Evolutionary conservation across 92 coral and sea anemone species (phyloP), one percentile per base, ranked within the genome.

Genomic region (Palythoa grandiflora): DNA sequence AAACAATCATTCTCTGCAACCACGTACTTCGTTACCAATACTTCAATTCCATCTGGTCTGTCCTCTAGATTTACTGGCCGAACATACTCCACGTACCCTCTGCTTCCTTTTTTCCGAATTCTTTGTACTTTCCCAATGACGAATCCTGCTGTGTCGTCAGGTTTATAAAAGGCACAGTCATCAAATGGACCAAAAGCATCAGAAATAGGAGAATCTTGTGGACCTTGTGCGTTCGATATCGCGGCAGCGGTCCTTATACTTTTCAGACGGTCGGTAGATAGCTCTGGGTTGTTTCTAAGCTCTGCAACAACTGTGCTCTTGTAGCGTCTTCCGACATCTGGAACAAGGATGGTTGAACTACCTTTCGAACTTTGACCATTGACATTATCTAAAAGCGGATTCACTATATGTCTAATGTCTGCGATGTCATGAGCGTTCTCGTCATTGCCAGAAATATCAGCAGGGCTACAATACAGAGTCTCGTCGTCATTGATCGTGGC

Each of bases 51-150:
- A 47, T 79, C 85, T 73, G 93, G 93, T 54, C 78, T 74, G 51
- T 91, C 79, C 15, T 84, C 68, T 6, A 91, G 78, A 73, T 83
- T 84, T 37, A 91, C 90, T 28, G 90, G 93, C 47, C 72, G 68
- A 59, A 77, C 77, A 75, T 91, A 77, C 83, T 91, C 86, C n/a
- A 91, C 77, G 83, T 72, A 87, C 65, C 93, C 93, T 73, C 54
- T 75, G 53, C 48, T 74, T 44, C 93, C 88, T 90, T 90, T 90
- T 52, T 90, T 87, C 60, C 52, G 79, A 90, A 87, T 87, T 20
- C 90, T 47, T 74, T 90, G 88, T 16, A 90, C 93, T 66, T 79
- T 65, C 57, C 93, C 90, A 38, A 90, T 77, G 79, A 78, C 59
- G 36, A 79, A 78, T 17, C 75, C 54, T 20, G 75, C 55, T 14